Evolutionary conservation across 2,888 invertebrate species (phyloP), one percentile per base, ranked within the genome.

Genomic region (Hoplodrina blanda): DNA sequence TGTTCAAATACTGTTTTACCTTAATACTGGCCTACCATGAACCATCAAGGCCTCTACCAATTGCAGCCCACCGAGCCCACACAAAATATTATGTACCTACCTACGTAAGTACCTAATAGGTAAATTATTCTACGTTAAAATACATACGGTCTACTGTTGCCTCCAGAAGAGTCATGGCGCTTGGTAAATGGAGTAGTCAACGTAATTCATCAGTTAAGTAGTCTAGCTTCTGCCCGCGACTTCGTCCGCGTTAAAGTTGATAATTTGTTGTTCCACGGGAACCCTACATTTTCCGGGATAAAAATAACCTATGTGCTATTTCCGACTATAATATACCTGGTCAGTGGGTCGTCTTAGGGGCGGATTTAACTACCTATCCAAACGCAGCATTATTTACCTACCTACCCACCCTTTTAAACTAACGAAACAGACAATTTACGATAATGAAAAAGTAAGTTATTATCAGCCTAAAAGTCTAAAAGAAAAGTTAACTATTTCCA

Each of bases 21-120:
- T 75, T 71, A 44, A 52, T 19, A 25, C 17, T 44, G 15, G 44
- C 44, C 37, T 52, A 30, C 75, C 67, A 57, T 72, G 75, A 72
- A 57, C 71, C 19, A 30, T 57, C 17, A 41, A 46, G 52, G 67
- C 50, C 44, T 62, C 15, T 46, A 41, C 33, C 46, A 73, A 62
- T 13, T 41, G 8, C 46, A 15, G 15, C 54, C 41, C 4, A 62
- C 46, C 10, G n/a, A 57, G 8, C 49, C 74, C 13, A 71, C 74
- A n/a, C 64, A 55, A 15, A 50, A 49, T 15, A 62, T 73, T 7
- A 3, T 7, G 33, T 33, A 33, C 33, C 33, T 13, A 41, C 41
- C 2, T 41, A 41, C 13, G 4, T 41, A 41, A 13, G 41, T 41
- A 41, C 41, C 41, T 41, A 13, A 3, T 41, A 41, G 13, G 11